Base-by-base conservation (phyloP, 2,888 invertebrate genomes). In the Macropis europaea region DNA sequence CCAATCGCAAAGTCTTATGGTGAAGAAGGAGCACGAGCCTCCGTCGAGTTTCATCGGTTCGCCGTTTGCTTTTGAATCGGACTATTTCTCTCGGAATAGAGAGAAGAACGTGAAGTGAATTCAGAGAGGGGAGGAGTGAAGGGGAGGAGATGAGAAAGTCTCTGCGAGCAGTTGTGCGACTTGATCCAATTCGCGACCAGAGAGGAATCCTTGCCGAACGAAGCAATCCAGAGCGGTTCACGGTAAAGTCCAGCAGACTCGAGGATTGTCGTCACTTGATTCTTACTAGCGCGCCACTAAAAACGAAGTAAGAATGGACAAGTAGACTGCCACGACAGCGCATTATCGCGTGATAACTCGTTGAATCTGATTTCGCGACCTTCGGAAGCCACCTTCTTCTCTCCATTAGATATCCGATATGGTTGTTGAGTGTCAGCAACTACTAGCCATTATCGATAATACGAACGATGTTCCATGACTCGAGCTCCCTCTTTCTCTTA, bases 261-360 rank as follows among this genome's bases (percentile, higher is more conserved):
- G 28, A 50, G 43, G 38, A 43, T 54, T 6, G 26, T 36, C 19
- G 26, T 30, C 45, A 50, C 50, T n/a, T n/a, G 56, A 59, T 50
- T 47, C 30, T 56, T 54, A 57, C 48, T 59, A 68, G 45, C 22
- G 47, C 47, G 43, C 15, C 73, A 76, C 78, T 70, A 67, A 50
- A 50, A 48, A 15, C 64, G 53, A 57, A 75, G 77, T 71, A 60
- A 57, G 30, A 30, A 47, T 59, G 52, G 62, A 62, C 57, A 30
- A 52, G 45, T 50, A n/a, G 68, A 42, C 50, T 38, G 43, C 30
- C 15, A 40, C 38, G 50, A 54, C 54, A 17, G 34, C 17, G 52
- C 38, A 59, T 74, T 62, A 73, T 67, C 73, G 62, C 62, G n/a
- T 57, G 76, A 77, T 72, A 78, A 69, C 66, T 70, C 57, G 50